These are phyloP conservation scores for Acanthochromis polyacanthus DNA, from an alignment of 2,113 vertebrate species.

Conservation along the genomic window DNA sequence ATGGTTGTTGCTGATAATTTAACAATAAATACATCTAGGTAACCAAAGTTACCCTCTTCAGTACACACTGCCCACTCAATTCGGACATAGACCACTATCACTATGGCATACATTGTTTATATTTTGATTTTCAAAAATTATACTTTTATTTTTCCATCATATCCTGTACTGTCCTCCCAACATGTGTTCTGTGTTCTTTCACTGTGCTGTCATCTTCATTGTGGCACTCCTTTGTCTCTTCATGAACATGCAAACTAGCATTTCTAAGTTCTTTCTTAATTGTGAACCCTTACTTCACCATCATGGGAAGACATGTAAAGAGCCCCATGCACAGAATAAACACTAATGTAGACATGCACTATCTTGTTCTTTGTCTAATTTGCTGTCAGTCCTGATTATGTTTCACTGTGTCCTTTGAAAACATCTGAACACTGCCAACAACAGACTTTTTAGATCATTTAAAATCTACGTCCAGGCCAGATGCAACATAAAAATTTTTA, in stretches of 20 bases:
- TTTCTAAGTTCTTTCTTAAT: conserved; percentile 50
- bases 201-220: conserved; percentile 51
- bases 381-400: background rate
- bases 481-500: no score
- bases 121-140: conserved; percentile 57
- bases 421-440: no score
- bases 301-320: conserved; percentile 60
- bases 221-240: conserved; percentile 23
- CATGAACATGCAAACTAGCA: conserved; percentile 11
- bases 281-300: conserved; percentile 43
- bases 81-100: conserved; percentile 2
- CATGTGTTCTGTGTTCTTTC: conserved; percentile 49
- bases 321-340: conserved; percentile 76
- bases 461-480: no score
- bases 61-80: conserved; percentile 53
- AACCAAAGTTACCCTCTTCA: background rate
- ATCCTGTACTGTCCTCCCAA: conserved; percentile 66
- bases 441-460: no score
- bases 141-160: conserved; percentile 59
- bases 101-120: conserved; percentile 49
- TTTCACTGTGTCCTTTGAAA: background rate
- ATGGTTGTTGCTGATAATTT: background rate
- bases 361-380: background rate
- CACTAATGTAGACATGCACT: conserved; percentile 46
- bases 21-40: background rate